Evolutionary conservation across 2,888 invertebrate species (phyloP), one percentile per base, ranked within the genome.

Genomic region (Aproaerema taeniolella): DNA sequence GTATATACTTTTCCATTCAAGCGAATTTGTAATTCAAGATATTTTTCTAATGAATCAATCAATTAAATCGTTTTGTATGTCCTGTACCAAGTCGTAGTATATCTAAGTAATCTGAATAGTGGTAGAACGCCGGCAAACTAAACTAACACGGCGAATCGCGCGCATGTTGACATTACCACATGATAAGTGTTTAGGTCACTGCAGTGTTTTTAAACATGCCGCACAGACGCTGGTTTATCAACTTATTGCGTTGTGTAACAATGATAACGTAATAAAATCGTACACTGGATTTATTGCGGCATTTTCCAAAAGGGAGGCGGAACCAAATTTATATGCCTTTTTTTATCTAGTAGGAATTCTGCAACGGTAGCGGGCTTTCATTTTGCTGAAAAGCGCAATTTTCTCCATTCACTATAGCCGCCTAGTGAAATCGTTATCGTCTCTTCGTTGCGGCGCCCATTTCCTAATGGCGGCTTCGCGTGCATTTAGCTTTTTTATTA

Each of bases 311-410:
- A 53, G 53, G 56, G 57, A 60, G 55, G 54, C 50, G 58, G 41
- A 52, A 59, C 58, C 51, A 66, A 67, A 65, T 53, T 57, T 60
- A 55, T 61, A 56, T 56, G 47, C 59, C n/a, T 52, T 69, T 73
- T 76, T 73, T 75, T 68, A 71, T 71, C 61, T 66, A 65, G 61
- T 58, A 60, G 62, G 62, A 72, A 73, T 75, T 71, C 63, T 65
- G 72, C 68, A 67, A 65, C 65, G 66, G 64, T 61, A 59, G 65
- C 70, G 56, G 74, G 70, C 71, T 77, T 79, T 78, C 69, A 78
- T 82, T 76, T 78, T 58, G 69, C 71, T 81, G 80, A 79, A 82
- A 82, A 83, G 81, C 75, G 73, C 79, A 82, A 79, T 83, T 82
- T 80, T 82, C 78, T 66, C 74, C 68, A 75, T 81, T 81, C 75